Evolutionary conservation across 2,797 vertebrate species (phyloP).

Genomic region (Coccyzus lansbergi): DNA sequence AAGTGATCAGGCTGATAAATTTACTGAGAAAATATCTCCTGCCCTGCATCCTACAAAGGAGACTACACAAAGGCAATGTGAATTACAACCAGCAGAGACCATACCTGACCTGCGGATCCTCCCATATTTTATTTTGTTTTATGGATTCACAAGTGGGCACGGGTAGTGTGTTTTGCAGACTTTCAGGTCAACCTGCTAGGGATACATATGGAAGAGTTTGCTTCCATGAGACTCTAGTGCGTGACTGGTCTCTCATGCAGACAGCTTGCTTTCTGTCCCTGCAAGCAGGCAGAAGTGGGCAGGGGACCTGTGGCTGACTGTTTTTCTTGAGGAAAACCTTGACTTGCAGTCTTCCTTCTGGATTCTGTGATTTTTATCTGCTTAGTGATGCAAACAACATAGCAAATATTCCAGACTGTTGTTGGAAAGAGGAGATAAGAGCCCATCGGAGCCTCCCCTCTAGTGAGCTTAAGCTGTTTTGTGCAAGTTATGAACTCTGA

Average conservation of each 20-base stretch:
- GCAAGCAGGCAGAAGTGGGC: background rate
- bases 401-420: background rate
- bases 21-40: background rate
- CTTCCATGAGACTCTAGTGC: background rate
- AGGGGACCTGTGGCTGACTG: background rate
- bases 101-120: rapidly evolving
- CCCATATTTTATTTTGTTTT: background rate
- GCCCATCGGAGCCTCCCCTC: background rate
- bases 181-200: background rate
- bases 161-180: background rate
- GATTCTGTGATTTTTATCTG: background rate
- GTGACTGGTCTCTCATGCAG: rapidly evolving
- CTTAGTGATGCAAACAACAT: background rate
- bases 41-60: background rate
- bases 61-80: background rate
- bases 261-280: background rate
- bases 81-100: background rate
- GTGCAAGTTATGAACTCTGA: background rate
- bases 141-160: rapidly evolving
- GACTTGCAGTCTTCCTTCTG: background rate
- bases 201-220: rapidly evolving
- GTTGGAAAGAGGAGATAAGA: background rate
- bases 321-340: background rate
- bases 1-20: background rate
- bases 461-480: background rate